Evolutionary conservation across 1,140 invertebrate species (phyloP).

Genomic region (Carcinoscorpius rotundicauda): DNA sequence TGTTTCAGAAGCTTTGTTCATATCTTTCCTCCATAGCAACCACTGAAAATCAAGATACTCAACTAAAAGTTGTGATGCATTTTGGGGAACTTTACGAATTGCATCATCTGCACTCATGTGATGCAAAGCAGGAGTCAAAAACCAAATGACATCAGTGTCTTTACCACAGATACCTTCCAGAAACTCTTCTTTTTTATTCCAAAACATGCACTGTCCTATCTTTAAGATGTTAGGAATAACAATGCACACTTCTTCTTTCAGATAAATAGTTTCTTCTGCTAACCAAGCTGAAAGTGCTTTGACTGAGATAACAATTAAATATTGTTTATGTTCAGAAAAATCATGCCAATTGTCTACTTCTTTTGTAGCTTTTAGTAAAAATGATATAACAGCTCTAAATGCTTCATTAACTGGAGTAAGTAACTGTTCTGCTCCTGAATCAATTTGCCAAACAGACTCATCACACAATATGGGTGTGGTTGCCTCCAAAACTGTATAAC

Average conservation of each 20-base stretch:
- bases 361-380: neutral
- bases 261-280: conserved; percentile 79
- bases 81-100: conserved; percentile 58
- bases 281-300: conserved; percentile 74
- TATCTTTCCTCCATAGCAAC: conserved; percentile 1
- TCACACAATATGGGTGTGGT: conserved; percentile 65
- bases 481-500: conserved; percentile 69
- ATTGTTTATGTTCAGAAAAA: conserved; percentile 44
- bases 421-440: neutral
- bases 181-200: conserved; percentile 41
- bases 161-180: conserved; percentile 35
- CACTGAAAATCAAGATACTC: conserved; percentile 24
- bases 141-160: conserved; percentile 58
- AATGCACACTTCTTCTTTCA: conserved; percentile 65
- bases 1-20: conserved; percentile 7
- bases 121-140: conserved; percentile 73
- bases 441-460: conserved; percentile 33
- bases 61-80: conserved; percentile 26
- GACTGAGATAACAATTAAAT: conserved; percentile 68
- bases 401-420: neutral
- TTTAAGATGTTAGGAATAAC: conserved; percentile 33
- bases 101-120: conserved; percentile 81
- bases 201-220: conserved; percentile 27
- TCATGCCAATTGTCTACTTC: conserved; percentile 18
- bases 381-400: neutral